Conservation (phyloP, 64 coral and sea anemone genomes). For the Acropora yongei region DNA sequence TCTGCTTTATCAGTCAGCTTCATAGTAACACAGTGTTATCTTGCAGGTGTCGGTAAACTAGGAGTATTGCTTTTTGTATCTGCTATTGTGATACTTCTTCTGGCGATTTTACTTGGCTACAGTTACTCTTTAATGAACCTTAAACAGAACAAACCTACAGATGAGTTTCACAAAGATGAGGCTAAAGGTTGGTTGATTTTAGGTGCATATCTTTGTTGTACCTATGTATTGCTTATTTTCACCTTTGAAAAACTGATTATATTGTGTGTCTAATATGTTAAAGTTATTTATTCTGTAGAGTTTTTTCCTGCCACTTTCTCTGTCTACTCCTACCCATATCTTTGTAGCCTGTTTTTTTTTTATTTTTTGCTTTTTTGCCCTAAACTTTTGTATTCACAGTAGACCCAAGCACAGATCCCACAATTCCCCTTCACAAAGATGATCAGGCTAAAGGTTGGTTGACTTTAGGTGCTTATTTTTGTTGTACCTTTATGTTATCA, state of each 20-base stretch:
- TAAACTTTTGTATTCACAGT: no score
- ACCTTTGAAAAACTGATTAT: no score
- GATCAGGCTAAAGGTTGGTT: no score
- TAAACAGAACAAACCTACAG: neutral
- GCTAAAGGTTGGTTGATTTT: conserved; percentile 5
- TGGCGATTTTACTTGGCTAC: conserved; percentile 17
- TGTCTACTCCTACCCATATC: neutral
- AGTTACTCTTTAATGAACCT: neutral
- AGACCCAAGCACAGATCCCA: no score
- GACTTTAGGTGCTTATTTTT: no score
- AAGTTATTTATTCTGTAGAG: no score
- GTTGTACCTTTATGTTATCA: no score
- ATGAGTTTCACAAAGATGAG: neutral
- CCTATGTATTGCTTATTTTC: no score
- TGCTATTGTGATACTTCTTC: conserved; percentile 36
- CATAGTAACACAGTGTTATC: neutral
- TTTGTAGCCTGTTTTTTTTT: no score
- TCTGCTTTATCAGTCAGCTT: neutral
- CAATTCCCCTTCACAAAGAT: no score
- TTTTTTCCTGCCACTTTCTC: neutral
- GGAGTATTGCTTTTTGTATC: neutral
- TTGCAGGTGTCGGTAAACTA: conserved; percentile 16
- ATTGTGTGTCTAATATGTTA: no score
- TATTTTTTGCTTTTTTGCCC: no score
- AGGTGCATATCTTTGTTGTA: neutral